These are phyloP conservation scores for Onychomys leucogaster DNA, from an alignment of 2,797 vertebrate genomes.

Conservation along the genomic window DNA sequence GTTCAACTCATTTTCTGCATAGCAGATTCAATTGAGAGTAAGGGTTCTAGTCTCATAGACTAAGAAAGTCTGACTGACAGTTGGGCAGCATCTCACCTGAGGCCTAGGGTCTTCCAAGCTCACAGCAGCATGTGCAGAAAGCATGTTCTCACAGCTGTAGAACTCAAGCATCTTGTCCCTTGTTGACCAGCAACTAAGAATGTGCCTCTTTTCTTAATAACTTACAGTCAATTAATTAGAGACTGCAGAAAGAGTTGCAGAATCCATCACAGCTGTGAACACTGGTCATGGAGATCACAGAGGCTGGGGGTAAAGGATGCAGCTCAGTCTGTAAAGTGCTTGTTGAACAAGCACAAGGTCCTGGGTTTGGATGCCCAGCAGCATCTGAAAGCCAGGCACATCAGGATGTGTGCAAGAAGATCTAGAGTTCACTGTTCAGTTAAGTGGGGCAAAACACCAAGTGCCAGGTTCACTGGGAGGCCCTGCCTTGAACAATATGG, in stretches of 20 bases:
- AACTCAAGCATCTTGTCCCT: background rate
- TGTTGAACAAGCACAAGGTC: background rate
- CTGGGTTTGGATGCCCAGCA: background rate
- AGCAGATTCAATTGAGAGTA: background rate
- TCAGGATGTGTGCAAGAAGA: background rate
- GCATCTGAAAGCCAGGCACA: background rate
- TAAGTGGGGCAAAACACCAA: background rate
- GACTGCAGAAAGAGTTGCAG: background rate
- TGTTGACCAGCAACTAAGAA: background rate
- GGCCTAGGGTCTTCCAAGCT: background rate
- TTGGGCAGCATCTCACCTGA: background rate
- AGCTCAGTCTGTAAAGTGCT: background rate
- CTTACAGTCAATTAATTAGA: background rate
- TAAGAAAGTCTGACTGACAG: background rate
- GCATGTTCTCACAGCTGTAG: background rate
- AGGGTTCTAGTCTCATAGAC: background rate
- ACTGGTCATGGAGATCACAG: background rate
- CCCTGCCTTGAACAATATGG: too few relatives aligned
- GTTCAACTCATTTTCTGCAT: background rate
- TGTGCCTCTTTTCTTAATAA: background rate
- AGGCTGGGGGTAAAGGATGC: background rate
- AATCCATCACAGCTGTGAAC: background rate
- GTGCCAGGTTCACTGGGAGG: background rate
- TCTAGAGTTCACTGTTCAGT: background rate
- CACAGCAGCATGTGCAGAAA: background rate